Conservation (phyloP, 2,113 vertebrate species). For the Triplophysa dalaica region DNA sequence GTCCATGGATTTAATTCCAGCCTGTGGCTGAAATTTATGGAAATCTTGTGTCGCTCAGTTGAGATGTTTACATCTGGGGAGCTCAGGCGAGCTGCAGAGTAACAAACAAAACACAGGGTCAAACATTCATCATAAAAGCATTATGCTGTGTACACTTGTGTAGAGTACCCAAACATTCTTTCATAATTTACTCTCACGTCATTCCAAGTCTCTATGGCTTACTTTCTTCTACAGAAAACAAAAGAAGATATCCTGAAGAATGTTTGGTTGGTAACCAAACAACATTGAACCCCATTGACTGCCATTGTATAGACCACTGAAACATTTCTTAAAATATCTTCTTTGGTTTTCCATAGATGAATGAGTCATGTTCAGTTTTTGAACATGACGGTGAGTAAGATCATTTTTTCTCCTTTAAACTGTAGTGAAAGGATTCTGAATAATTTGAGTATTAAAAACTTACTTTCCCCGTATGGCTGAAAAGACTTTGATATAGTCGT, state of each 20-base stretch:
- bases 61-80: conserved; percentile 32
- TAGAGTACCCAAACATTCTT: no score
- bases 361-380: no score
- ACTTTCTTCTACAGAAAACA: no score
- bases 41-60: conserved; percentile 10
- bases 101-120: background rate
- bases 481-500: background rate
- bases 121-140: background rate
- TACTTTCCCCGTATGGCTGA: conserved; percentile 55
- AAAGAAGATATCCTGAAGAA: no score
- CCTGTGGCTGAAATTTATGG: conserved; percentile 26
- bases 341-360: no score
- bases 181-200: no score
- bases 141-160: background rate
- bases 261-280: no score
- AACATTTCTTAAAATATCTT: no score
- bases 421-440: no score
- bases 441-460: conserved; percentile 16
- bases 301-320: no score
- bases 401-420: background rate
- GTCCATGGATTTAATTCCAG: background rate
- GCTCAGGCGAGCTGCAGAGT: conserved; percentile 49
- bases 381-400: background rate
- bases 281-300: no score
- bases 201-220: no score